Evolutionary conservation across 1,140 invertebrate species (phyloP).

Genomic region (Pissodes strobi): DNA sequence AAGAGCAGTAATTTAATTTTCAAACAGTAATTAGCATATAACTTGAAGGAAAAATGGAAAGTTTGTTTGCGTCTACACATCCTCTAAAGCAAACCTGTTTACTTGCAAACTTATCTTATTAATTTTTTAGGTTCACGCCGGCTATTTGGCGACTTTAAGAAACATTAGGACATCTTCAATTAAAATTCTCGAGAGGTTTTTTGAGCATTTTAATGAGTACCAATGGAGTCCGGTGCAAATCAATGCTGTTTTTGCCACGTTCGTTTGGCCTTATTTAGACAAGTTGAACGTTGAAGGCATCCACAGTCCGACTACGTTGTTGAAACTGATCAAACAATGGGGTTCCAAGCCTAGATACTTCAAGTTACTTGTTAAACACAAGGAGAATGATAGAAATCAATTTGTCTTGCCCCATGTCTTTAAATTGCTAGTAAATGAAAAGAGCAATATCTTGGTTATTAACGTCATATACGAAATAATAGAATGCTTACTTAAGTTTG

Average conservation of each 20-base stretch:
- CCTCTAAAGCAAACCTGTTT: too few species aligned
- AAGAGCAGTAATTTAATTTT: too few species aligned
- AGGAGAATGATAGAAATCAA: constrained; percentile 53
- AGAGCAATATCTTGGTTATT: constrained; percentile 68
- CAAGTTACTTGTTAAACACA: constrained; percentile 68
- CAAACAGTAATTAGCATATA: too few species aligned
- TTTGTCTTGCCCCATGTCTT: constrained; percentile 71
- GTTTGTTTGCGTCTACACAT: too few species aligned
- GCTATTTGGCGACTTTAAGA: constrained; percentile 69
- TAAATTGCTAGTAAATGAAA: constrained; percentile 68
- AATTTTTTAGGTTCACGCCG: constrained; percentile 57
- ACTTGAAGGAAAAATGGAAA: too few species aligned
- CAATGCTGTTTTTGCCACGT: constrained; percentile 74
- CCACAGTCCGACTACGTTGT: constrained; percentile 78
- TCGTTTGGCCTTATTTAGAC: constrained; percentile 81
- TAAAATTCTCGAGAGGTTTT: constrained; percentile 71
- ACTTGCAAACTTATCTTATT: constrained; percentile 54
- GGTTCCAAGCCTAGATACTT: constrained; percentile 76
- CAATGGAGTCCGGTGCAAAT: constrained; percentile 73
- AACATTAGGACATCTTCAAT: constrained; percentile 67
- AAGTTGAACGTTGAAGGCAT: constrained; percentile 80
- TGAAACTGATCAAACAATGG: constrained; percentile 81
- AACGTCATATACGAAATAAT: constrained; percentile 77
- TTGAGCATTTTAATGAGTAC: constrained; percentile 78
- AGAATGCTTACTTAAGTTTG: constrained; percentile 74